Evolutionary conservation across 2,113 vertebrate genomes (phyloP), one percentile per base, ranked within the genome.

Genomic region (Pithys albifrons): DNA sequence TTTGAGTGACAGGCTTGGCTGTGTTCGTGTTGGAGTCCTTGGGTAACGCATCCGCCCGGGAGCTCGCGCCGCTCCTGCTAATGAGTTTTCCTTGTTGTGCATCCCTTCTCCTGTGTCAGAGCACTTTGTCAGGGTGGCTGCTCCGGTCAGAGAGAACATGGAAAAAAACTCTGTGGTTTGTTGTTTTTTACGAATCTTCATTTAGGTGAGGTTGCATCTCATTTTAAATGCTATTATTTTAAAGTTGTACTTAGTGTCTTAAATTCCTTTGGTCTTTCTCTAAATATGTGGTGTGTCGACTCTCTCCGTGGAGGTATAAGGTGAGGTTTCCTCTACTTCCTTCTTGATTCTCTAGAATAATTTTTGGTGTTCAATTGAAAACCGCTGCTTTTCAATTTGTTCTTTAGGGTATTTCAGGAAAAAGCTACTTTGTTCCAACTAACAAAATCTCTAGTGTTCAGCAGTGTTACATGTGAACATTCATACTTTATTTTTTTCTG

Each of bases 1-100:
- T 31, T 65, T 96, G 96, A 97, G 31, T 97, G 96, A 96, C 96
- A 69, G 95, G 96, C 48, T 41, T 41, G 13, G 17, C 94, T 96
- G 65, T 97, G 97, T 37, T 52, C 15, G 3, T 49, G 3, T n/a
- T 66, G 6, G 48, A 46, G 70, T 59, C n/a, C 55, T 59, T 37
- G 87, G 81, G 31, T 45, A 71, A 7, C 1, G 49, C 91, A 78
- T n/a, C 59, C 3, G 79, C 35, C 85, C 9, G 46, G 19, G 4
- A 64, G 88, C 52, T 85, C 64, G 1, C 28, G 12, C 41, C 0
- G 8, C 83, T 51, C 27, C 92, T 31, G 23, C 35, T 51, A 5
- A 20, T 7, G 93, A 80, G 18, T 28, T 79, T 73, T 76, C 43
- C 75, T 54, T 29, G 3, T 8, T 22, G 29, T 19, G 1, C 2